phyloP scores from a whole-genome alignment of 2,113 vertebrate species.

The Danio rerio region GRCz12tu NC_133188.1:37325001-37325500 shows the following conservation, averaged over 20 bases:
- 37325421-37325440: neutral
- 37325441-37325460: conserved; percentile 48
- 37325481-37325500: too few relatives aligned
- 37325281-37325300: conserved; percentile 63
- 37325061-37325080: neutral
- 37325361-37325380: neutral
- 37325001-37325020: neutral
- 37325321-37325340: conserved; percentile 51
- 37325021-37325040: neutral
- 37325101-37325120: conserved; percentile 43
- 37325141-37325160: conserved; percentile 47
- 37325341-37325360: conserved; percentile 55
- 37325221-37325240: conserved; percentile 38
- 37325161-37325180: conserved; percentile 53
- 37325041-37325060: conserved; percentile 14
- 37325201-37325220: conserved; percentile 53
- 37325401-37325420: too few relatives aligned
- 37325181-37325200: conserved; percentile 40
- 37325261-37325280: conserved; percentile 47
- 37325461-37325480: conserved; percentile 52
- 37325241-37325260: conserved; percentile 11
- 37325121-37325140: conserved; percentile 32
- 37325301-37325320: conserved; percentile 58
- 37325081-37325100: conserved; percentile 31
- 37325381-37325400: conserved; percentile 12